Conservation (phyloP, 2,113 vertebrate genomes). For the Orientallactaga bullata region DNA sequence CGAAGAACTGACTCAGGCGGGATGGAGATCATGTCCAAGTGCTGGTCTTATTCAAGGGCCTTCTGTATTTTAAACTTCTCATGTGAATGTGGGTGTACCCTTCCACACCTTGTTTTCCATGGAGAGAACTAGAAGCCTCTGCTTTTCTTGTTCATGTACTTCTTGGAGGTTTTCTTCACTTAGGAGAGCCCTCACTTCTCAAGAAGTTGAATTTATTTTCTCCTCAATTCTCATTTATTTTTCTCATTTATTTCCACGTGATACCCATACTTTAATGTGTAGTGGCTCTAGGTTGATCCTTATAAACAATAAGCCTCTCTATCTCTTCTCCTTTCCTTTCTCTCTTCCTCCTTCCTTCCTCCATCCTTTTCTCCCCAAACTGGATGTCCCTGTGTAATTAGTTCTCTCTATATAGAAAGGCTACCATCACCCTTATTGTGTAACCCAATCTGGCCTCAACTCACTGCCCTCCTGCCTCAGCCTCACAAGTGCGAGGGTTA, state of each 20-base stretch:
- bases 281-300: not conserved
- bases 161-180: not conserved
- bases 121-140: not conserved
- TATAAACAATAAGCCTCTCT: not conserved
- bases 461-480: no score
- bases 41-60: conserved; percentile 49
- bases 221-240: conserved; percentile 16
- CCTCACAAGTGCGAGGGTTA: not conserved
- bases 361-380: not conserved
- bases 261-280: not conserved
- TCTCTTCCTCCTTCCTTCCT: not conserved
- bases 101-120: not conserved
- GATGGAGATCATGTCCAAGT: not conserved
- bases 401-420: not conserved
- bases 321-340: no score
- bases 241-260: conserved; percentile 18
- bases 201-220: not conserved
- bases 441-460: not conserved
- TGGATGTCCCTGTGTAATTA: no score
- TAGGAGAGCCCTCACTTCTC: not conserved
- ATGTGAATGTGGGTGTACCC: not conserved
- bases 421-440: not conserved
- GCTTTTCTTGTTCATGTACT: not conserved
- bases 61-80: conserved; percentile 62
- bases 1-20: conserved; percentile 30